Base-by-base conservation (phyloP, 2,797 vertebrate species). In the Lerista edwardsae region DNA sequence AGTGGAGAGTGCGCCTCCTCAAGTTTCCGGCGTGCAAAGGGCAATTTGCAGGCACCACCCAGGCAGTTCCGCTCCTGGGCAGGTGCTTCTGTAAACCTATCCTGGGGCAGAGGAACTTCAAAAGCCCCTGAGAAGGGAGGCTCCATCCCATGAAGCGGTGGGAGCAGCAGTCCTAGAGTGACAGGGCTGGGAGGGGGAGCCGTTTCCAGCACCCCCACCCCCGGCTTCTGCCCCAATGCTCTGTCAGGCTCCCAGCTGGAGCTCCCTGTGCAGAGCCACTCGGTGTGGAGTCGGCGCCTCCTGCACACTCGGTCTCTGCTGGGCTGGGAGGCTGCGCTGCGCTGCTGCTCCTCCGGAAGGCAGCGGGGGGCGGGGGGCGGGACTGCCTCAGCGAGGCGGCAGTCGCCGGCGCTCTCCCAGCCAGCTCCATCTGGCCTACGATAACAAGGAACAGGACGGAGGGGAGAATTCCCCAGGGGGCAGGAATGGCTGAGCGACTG, bases 241-340 rank as follows among this genome's bases (percentile, higher is more conserved):
- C 12, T 23, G 4, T 64, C 44, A n/a, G 17, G 2, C 5, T 75
- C n/a, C 47, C 12, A 7, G 27, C 2, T 31, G 14, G 61, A 51
- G 5, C 23, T 10, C 39, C 3, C 25, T 15, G 25, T 1, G 11
- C 1, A 15, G 31, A 55, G 7, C 27, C 25, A 0, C n/a, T 19
- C 11, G 17, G 23, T 14, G 19, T 3, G 11, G 14, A n/a, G 7
- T 31, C 1, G 31, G 57, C 27, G 23, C 2, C 14, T 8, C 39
- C 5, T 55, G 1, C 21, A 27, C 1, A 21, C 59, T 15, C 10
- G 4, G 19, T 0, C 47, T 31, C 14, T 25, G 25, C 19, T 9
- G n/a, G 25, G 17, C 17, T 27, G 14, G 17, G 64, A 34, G 59
- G 25, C 8, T 1, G 10, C 39, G 14, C 19, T 44, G 3, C 23